Evolutionary conservation across 2,888 invertebrate genomes (phyloP).

Genomic region (Chesias legatella): DNA sequence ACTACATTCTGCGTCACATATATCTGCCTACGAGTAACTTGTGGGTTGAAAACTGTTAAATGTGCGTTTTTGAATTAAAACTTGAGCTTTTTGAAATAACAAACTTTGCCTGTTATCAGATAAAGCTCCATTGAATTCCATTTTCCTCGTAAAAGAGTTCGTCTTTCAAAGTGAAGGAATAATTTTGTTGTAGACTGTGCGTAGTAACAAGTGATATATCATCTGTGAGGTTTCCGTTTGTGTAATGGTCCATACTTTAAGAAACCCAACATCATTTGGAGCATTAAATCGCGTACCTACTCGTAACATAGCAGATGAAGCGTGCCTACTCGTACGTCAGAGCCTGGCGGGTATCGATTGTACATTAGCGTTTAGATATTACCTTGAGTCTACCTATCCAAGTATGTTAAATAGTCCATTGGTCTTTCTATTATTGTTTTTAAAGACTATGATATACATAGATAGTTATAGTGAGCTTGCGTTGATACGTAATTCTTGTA

Average conservation of each 20-base stretch:
- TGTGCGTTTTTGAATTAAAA: too few relatives aligned
- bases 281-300: constrained; percentile 39
- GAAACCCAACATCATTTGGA: constrained; percentile 39
- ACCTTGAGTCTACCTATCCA: constrained; percentile 41
- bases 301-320: constrained; percentile 51
- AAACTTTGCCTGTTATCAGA: too few relatives aligned
- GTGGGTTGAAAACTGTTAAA: too few relatives aligned
- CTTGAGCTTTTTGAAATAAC: too few relatives aligned
- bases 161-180: not conserved
- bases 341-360: constrained; percentile 51
- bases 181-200: too few relatives aligned
- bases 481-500: too few relatives aligned
- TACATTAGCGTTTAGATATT: constrained; percentile 49
- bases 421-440: constrained; percentile 3
- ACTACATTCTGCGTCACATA: too few relatives aligned
- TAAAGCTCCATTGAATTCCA: too few relatives aligned
- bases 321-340: constrained; percentile 39
- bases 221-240: constrained; percentile 6
- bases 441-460: too few relatives aligned
- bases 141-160: too few relatives aligned
- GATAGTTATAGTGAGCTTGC: too few relatives aligned
- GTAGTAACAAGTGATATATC: not conserved
- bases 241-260: constrained; percentile 23
- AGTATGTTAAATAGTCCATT: constrained; percentile 24
- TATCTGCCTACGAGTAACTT: too few relatives aligned